Conservation (phyloP, 2,113 vertebrate genomes). For the Kryptolebias marmoratus region DNA sequence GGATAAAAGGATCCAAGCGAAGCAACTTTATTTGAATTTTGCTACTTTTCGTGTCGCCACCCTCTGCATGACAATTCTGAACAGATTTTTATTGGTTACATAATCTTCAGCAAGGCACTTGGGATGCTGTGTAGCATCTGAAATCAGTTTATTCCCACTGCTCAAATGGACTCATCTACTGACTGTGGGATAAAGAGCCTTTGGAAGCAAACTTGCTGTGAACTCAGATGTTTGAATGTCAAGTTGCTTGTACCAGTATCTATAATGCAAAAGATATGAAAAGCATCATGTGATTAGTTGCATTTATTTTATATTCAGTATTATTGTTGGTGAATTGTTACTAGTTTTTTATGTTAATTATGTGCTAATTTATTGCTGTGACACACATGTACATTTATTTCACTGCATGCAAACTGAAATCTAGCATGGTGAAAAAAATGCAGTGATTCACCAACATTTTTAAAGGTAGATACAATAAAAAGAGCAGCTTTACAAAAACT, state of each 20-base stretch:
- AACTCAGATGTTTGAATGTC: constrained; percentile 89
- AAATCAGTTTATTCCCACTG: constrained; percentile 50
- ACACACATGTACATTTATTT: constrained; percentile 93
- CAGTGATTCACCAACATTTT: constrained; percentile 85
- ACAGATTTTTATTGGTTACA: constrained; percentile 54
- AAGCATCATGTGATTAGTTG: constrained; percentile 92
- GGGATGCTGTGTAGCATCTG: constrained; percentile 42
- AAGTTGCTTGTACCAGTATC: constrained; percentile 88
- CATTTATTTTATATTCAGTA: constrained; percentile 98
- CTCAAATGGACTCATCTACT: constrained; percentile 69
- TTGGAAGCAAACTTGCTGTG: constrained; percentile 77
- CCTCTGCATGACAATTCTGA: constrained; percentile 65
- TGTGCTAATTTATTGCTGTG: constrained; percentile 99
- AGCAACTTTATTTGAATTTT: constrained; percentile 77
- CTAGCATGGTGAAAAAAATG: constrained; percentile 88
- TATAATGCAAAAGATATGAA: constrained; percentile 82
- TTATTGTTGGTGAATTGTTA: constrained; percentile 99
- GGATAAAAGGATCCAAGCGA: constrained; percentile 51
- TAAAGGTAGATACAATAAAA: constrained; percentile 90
- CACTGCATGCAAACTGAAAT: constrained; percentile 88
- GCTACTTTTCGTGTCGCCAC: constrained; percentile 85
- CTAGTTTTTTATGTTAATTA: constrained; percentile 96
- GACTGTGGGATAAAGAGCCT: constrained; percentile 63
- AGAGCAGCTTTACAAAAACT: constrained; percentile 84
- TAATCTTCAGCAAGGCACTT: constrained; percentile 47